These are phyloP conservation scores for Salminus brasiliensis DNA, from an alignment of 2,113 vertebrate species.

Conservation along the genomic window DNA sequence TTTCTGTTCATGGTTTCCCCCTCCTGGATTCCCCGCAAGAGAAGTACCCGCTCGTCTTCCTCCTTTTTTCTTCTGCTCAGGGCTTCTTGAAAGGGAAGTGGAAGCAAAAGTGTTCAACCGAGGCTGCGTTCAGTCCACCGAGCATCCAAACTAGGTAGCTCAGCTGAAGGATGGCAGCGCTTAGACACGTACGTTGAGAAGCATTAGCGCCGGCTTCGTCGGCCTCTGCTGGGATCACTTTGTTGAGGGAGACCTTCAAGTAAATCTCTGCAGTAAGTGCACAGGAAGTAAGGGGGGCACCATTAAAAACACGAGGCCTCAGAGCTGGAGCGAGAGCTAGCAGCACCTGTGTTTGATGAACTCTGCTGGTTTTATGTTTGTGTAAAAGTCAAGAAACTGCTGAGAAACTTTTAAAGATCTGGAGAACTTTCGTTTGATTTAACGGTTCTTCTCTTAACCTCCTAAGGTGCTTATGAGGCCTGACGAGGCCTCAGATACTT, in stretches of 20 bases:
- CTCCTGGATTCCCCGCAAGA: background rate
- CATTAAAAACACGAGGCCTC: background rate
- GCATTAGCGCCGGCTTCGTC: background rate
- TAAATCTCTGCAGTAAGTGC: background rate
- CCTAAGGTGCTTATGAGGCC: too few species aligned
- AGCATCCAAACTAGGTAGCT: too few species aligned
- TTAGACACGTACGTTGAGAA: background rate
- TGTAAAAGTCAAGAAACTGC: background rate
- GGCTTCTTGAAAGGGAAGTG: background rate
- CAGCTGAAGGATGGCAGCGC: too few species aligned
- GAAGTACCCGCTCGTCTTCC: slow-evolving; percentile 11
- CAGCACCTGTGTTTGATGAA: slow-evolving; percentile 42
- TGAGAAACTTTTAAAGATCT: too few species aligned
- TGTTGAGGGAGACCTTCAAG: background rate
- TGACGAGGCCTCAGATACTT: too few species aligned
- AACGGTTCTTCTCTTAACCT: too few species aligned
- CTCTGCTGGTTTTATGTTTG: slow-evolving; percentile 1
- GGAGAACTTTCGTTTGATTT: too few species aligned
- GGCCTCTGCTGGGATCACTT: background rate
- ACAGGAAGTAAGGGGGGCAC: slow-evolving; percentile 6
- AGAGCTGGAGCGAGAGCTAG: background rate
- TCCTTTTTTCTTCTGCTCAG: background rate
- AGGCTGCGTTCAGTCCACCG: too few species aligned
- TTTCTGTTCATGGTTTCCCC: background rate
- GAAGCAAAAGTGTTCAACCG: slow-evolving; percentile 5